Evolutionary conservation across 2,888 invertebrate genomes (phyloP).

Genomic region (Patella caerulea): DNA sequence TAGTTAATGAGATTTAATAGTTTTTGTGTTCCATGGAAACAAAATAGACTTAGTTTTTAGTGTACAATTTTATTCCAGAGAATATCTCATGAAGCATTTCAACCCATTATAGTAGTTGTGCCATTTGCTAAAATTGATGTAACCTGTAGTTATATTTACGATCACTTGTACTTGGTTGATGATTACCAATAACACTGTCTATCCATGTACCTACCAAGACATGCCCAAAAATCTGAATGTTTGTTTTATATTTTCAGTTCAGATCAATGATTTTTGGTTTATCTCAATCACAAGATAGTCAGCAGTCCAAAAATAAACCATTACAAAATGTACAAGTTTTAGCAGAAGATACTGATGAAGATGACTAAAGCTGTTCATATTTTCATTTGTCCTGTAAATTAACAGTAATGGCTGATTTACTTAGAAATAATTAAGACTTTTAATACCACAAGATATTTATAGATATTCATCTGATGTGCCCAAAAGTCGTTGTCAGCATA

Average conservation of each 20-base stretch:
- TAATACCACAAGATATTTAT: too few relatives aligned
- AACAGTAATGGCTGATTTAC: too few relatives aligned
- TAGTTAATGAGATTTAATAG: background rate
- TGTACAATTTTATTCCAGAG: too few relatives aligned
- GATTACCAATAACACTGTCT: background rate
- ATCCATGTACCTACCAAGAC: background rate
- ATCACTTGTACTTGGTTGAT: background rate
- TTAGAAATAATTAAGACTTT: too few relatives aligned
- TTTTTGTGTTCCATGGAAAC: slow-evolving; percentile 11
- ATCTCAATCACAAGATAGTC: slow-evolving; percentile 51
- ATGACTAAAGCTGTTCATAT: slow-evolving; percentile 49
- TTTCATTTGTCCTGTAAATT: too few relatives aligned
- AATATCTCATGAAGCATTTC: too few relatives aligned
- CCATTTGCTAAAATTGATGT: too few relatives aligned
- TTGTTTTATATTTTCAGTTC: slow-evolving; percentile 46
- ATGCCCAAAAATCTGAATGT: slow-evolving; percentile 11
- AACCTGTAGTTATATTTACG: too few relatives aligned
- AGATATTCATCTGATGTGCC: too few relatives aligned
- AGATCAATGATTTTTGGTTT: slow-evolving; percentile 61
- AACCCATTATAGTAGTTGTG: too few relatives aligned
- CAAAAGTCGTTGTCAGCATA: too few relatives aligned
- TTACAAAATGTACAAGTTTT: slow-evolving; percentile 72
- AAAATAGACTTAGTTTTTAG: too few relatives aligned
- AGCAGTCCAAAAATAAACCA: slow-evolving; percentile 31
- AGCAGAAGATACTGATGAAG: slow-evolving; percentile 83